Percentiles rank a stretch among this genome's conserved stretches.
phyloP scores from a whole-genome alignment of 2,113 vertebrate species.

The Alethe diademata region DNA sequence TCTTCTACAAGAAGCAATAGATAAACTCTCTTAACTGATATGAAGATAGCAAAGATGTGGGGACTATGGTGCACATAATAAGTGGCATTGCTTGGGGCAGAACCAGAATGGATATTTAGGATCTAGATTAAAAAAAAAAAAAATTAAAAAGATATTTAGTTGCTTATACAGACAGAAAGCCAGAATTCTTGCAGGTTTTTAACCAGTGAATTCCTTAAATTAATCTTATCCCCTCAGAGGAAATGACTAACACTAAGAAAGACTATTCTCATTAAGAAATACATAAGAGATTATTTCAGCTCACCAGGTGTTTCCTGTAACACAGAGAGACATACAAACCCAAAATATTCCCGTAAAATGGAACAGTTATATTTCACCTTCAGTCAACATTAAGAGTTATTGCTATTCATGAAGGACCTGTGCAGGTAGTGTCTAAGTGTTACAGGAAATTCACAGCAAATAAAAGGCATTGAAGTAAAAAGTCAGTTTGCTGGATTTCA shows the following conservation, averaged over 20 bases:
- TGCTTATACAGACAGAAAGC: not conserved
- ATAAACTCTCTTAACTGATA: not conserved
- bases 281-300: not conserved
- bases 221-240: not conserved
- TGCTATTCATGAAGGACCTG: not conserved
- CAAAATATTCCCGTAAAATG: not conserved
- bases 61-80: not conserved
- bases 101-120: not conserved
- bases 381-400: not conserved
- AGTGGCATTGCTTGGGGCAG: not conserved
- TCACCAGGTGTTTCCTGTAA: not conserved
- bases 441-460: not conserved
- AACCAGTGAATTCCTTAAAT: not conserved
- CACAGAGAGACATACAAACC: not conserved
- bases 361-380: not conserved
- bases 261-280: not conserved
- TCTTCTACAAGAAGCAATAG: not conserved
- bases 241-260: not conserved
- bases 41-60: not conserved
- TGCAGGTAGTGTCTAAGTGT: not conserved
- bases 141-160: not conserved
- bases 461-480: not conserved
- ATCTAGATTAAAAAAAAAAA: accelerated
- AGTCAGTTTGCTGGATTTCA: not conserved
- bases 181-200: not conserved